phyloP scores from a whole-genome alignment of 1,140 invertebrate species.

The Diachasma alloeum region DNA sequence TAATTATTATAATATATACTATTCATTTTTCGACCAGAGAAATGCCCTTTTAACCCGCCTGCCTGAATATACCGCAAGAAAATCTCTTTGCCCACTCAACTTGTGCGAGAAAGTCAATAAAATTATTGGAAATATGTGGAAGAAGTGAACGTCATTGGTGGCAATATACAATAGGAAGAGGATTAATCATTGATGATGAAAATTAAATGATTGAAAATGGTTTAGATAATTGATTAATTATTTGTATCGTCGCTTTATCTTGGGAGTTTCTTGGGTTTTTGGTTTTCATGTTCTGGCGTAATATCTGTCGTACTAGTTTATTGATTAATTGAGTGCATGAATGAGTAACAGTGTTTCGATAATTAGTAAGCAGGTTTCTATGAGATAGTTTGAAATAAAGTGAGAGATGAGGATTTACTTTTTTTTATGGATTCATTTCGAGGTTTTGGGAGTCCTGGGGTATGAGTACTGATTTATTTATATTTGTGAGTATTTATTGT shows the following conservation, averaged over 20 bases:
- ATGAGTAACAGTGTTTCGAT: neutral
- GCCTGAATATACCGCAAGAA: neutral
- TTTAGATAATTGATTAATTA: neutral
- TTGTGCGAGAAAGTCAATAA: neutral
- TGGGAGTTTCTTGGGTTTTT: neutral
- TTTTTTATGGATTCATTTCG: no score
- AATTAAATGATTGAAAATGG: neutral
- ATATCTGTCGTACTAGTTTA: neutral
- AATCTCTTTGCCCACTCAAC: neutral
- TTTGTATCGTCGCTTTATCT: neutral
- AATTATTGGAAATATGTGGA: neutral
- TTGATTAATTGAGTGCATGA: neutral
- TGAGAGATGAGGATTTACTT: no score
- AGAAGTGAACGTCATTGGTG: neutral
- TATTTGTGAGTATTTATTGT: no score
- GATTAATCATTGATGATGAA: neutral
- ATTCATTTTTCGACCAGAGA: slow-evolving; percentile 47
- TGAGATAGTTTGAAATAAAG: no score
- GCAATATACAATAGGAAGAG: neutral
- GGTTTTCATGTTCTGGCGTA: neutral
- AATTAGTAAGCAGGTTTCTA: neutral
- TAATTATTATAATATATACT: slow-evolving; percentile 56
- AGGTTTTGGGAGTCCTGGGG: no score
- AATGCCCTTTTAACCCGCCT: slow-evolving; percentile 1
- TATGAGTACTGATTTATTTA: neutral